A percentile compares a stretch with the other conserved stretches of the same genome.
Conservation (phyloP, 2,113 vertebrate species). For the Malurus cyaneus region DNA sequence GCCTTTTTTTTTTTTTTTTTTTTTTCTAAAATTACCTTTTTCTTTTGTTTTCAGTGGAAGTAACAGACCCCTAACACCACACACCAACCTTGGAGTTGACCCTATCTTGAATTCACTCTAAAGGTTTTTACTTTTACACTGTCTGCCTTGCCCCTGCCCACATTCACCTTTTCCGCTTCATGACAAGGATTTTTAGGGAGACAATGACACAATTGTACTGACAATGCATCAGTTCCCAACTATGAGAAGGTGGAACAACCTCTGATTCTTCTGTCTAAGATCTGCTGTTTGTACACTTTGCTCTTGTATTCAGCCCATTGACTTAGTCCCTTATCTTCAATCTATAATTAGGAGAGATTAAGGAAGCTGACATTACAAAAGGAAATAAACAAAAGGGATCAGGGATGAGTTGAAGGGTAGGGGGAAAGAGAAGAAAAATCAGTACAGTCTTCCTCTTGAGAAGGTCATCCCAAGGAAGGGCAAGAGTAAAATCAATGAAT, state of each 20-base stretch:
- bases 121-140: background rate
- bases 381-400: background rate
- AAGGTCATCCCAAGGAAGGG: slow-evolving; percentile 38
- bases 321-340: slow-evolving; percentile 18
- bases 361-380: background rate
- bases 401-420: background rate
- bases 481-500: slow-evolving; percentile 46
- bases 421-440: background rate
- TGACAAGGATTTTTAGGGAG: background rate
- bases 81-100: background rate
- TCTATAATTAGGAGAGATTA: slow-evolving; percentile 34
- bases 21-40: background rate
- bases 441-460: background rate
- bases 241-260: background rate
- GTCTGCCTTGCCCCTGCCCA: background rate
- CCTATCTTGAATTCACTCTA: background rate
- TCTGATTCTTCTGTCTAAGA: background rate
- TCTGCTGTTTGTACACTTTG: background rate
- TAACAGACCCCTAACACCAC: background rate
- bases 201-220: background rate
- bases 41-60: background rate
- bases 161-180: background rate
- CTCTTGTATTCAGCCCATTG: background rate
- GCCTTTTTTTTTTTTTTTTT: background rate
- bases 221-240: background rate